Evolutionary conservation across 2,113 vertebrate genomes (phyloP).

Genomic region (Camelus bactrianus): DNA sequence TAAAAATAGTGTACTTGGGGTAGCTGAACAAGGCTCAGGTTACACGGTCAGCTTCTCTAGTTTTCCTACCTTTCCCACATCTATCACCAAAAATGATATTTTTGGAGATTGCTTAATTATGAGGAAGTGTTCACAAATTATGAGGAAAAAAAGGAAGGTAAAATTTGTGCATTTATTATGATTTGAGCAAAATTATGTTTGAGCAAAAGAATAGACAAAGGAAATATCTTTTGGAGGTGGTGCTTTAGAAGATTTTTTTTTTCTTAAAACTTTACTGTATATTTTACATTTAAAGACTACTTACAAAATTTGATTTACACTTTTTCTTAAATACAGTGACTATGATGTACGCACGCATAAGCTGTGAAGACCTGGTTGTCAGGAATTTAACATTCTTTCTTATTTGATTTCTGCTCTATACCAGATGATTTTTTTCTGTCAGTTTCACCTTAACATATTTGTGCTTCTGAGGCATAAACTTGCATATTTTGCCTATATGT

Average conservation of each 20-base stretch:
- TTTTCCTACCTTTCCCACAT: not conserved
- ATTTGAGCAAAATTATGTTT: not conserved
- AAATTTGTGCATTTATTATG: not conserved
- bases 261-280: constrained; percentile 3
- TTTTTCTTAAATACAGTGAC: not conserved
- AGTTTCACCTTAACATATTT: not conserved
- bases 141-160: not conserved
- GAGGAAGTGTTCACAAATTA: not conserved
- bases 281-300: not conserved
- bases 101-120: not conserved
- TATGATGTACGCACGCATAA: not conserved
- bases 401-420: not conserved
- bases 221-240: not conserved
- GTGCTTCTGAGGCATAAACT: not conserved
- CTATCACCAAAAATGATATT: not conserved
- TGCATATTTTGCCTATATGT: not conserved
- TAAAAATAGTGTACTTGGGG: not conserved
- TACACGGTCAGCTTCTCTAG: not conserved
- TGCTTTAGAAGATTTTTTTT: not conserved
- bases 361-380: not conserved
- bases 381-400: not conserved
- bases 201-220: constrained; percentile 17
- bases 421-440: not conserved
- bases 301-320: constrained; percentile 11
- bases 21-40: not conserved